Evolutionary conservation across 2,888 invertebrate species (phyloP), one percentile per base, ranked within the genome.

Genomic region (Ashinkailepas kermadecensis): DNA sequence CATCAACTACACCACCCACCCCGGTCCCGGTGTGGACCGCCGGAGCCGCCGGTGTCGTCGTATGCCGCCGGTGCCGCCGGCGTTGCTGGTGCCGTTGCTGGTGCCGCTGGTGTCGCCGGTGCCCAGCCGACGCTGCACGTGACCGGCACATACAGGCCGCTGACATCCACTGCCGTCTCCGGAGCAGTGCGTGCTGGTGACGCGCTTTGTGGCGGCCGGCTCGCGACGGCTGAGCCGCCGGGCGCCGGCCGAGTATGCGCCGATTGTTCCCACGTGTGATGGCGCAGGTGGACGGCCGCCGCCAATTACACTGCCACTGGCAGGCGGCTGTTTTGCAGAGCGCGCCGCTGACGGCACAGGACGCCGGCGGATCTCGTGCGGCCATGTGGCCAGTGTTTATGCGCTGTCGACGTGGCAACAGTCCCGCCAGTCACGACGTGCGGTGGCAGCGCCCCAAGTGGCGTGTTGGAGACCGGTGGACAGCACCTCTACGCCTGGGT

Each of bases 371-470:
- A 67, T 23, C 25, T 67, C 23, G 25, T 23, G 67, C 12, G 12
- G 25, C 67, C 67, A 67, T 67, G 25, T 67, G 67, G 67, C 67
- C 67, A 21, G 25, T 67, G 67, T 67, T 67, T 67, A 67, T 67
- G 25, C 67, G 25, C 25, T 23, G 23, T 23, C 23, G 67, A 67
- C 25, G 12, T 67, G 8, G 67, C 10, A 67, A 21, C 67, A 21
- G n/a, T 8, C 3, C 11, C n/a, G 67, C 67, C 67, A 67, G 67
- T 67, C 67, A 67, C 67, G 67, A 39, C 39, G 4, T 39, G 39
- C 39, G 39, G 39, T 39, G 39, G 39, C 2, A 39, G 39, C 39
- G 39, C 2, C 39, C 2, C 39, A 39, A 39, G 39, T 4, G 39
- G 39, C 39, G 39, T n/a, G n/a, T 4, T 39, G 1, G 39, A 39